Conservation (phyloP, 2,113 vertebrate genomes). For the Tupaia chinensis region DNA sequence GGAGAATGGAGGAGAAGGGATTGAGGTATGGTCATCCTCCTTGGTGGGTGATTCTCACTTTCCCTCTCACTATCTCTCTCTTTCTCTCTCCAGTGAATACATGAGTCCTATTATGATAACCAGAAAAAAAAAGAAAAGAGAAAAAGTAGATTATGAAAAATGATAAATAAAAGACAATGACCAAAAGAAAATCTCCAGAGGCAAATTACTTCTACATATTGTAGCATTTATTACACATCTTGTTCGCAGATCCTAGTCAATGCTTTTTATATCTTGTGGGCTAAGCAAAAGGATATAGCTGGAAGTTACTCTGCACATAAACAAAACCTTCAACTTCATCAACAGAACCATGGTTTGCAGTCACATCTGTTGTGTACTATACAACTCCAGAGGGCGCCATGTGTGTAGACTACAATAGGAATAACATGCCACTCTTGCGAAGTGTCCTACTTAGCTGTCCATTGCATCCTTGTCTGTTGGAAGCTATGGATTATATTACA, state of each 20-base stretch:
- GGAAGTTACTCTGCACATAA: neutral
- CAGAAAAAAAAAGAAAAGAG: neutral
- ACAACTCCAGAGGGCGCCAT: neutral
- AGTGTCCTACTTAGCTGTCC: neutral
- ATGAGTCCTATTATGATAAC: no score
- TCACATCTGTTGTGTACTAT: neutral
- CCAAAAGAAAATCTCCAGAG: neutral
- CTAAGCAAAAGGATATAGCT: neutral
- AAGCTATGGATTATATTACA: neutral
- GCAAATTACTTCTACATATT: neutral
- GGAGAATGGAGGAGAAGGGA: no score
- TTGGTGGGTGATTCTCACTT: no score
- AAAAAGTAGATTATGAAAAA: neutral
- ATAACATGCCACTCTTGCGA: no score
- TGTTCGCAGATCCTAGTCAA: neutral
- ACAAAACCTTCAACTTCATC: neutral
- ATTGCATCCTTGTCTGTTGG: no score
- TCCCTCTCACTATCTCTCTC: no score
- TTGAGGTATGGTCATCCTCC: no score
- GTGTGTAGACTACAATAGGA: neutral
- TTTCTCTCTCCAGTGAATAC: no score
- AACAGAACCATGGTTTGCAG: neutral
- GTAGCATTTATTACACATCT: slow-evolving; percentile 6
- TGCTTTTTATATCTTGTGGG: neutral
- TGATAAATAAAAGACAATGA: neutral